Percentiles rank a stretch among this genome's conserved stretches.
Evolutionary conservation across 2,888 invertebrate species (phyloP).

Genomic region (Trichacis sp.): DNA sequence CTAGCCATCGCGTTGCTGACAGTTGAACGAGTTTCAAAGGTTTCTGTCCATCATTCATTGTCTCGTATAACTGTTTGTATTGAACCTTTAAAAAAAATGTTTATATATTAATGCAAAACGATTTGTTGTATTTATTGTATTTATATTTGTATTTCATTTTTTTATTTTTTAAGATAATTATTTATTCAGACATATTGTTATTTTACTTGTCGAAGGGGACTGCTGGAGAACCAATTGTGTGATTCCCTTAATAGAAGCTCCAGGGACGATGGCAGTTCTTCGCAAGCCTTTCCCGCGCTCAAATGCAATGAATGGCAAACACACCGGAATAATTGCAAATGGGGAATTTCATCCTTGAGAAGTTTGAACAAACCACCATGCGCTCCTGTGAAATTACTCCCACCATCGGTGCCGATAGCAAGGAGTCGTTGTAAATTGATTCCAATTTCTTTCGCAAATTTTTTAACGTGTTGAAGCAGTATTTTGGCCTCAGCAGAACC

Average conservation of each 20-base stretch:
- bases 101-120: not conserved
- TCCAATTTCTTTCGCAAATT: too few relatives aligned
- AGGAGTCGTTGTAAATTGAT: too few relatives aligned
- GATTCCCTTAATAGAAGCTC: not conserved
- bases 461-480: too few relatives aligned
- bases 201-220: not conserved
- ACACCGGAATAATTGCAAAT: not conserved
- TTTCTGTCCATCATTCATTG: constrained; percentile 24
- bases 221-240: constrained; percentile 1
- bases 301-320: not conserved
- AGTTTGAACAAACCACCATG: not conserved
- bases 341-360: not conserved
- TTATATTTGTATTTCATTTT: not conserved
- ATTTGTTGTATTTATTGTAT: too few relatives aligned
- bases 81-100: not conserved
- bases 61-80: constrained; percentile 22
- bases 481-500: too few relatives aligned
- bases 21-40: constrained; percentile 34
- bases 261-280: not conserved
- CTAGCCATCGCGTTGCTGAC: constrained; percentile 46
- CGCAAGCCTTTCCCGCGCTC: not conserved
- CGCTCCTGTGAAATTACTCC: not conserved
- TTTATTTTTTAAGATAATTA: not conserved
- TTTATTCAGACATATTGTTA: not conserved
- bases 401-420: constrained; percentile 8